Base-by-base conservation (phyloP, 2,888 invertebrate genomes). In the Monopis laevigella region DNA sequence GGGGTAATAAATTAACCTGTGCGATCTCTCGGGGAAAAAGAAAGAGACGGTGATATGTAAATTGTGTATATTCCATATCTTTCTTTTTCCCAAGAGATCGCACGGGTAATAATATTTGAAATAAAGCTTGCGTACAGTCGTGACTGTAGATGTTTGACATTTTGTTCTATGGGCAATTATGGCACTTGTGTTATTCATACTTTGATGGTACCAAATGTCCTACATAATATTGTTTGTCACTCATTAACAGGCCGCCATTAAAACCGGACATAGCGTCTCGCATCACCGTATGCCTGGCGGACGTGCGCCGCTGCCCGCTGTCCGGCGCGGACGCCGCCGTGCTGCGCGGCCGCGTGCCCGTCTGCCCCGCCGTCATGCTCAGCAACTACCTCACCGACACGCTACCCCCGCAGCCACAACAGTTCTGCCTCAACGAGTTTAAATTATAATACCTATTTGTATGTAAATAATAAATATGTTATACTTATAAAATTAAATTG, bases 201-300 rank as follows among this genome's bases (percentile, higher is more conserved):
- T n/a, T n/a, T n/a, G n/a, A n/a, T n/a, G 10, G 24, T 10, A 11
- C n/a, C 30, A 29, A 29, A 29, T 18, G 42, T 27, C 27, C 38
- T 40, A 35, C 18, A 10, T 12, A 24, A 28, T 28, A 28, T 28
- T 28, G 4, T 39, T 11, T n/a, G n/a, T n/a, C n/a, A n/a, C n/a
- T n/a, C 16, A n/a, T 14, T 34, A 58, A 24, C 68, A 84, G 84
- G 13, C 82, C 86, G 0, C 86, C 86, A 0, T 86, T 83, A 63
- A 70, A 68, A 6, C 65, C 82, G 40, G 67, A 84, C 1, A 75
- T 77, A 51, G 84, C 87, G 8, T 88, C 88, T 0, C 90, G 77
- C 51, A 84, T 87, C 7, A 88, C 88, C 0, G 90, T 90, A 47
- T 91, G 89, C 54, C 86, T 92, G 47, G 75, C 90, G 13, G 91